A percentile compares a stretch with the other conserved stretches of the same genome.
These are phyloP conservation scores for Enteromius argenteus DNA, from an alignment of 2,797 vertebrate species.

Conservation along the genomic window DNA sequence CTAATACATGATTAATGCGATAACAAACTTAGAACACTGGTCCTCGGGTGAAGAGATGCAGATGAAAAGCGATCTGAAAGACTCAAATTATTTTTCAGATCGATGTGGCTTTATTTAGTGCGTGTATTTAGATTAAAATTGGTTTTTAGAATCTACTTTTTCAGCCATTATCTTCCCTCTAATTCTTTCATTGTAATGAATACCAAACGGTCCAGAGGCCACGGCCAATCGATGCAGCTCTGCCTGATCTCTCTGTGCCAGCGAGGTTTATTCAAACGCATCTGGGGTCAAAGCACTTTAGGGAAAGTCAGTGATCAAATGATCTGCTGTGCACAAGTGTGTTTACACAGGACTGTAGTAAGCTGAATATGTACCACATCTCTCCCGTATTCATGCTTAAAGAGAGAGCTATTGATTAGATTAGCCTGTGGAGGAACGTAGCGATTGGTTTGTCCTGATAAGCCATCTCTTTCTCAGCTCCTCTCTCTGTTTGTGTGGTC, in stretches of 20 bases:
- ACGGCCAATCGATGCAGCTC: conserved; percentile 33
- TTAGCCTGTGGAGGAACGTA: neutral
- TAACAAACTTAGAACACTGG: conserved; percentile 42
- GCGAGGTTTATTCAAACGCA: conserved; percentile 18
- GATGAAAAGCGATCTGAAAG: conserved; percentile 44
- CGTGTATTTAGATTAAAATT: conserved; percentile 59
- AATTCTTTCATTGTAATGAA: conserved; percentile 51
- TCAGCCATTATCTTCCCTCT: conserved; percentile 55
- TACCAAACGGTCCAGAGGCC: conserved; percentile 29
- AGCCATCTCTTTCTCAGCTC: neutral
- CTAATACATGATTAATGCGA: conserved; percentile 49
- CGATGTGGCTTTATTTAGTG: conserved; percentile 50
- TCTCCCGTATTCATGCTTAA: conserved; percentile 7
- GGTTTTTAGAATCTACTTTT: conserved; percentile 67
- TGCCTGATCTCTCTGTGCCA: conserved; percentile 14
- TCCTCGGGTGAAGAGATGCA: conserved; percentile 30
- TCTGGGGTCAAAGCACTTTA: conserved; percentile 34
- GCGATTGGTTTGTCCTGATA: neutral
- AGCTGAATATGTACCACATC: conserved; percentile 2
- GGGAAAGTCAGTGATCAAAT: conserved; percentile 6
- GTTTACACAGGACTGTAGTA: conserved; percentile 4
- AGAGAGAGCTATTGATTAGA: conserved; percentile 29
- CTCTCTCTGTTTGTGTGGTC: conserved; percentile 8
- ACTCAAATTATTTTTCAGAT: conserved; percentile 50
- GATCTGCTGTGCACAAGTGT: neutral